phyloP scores from a whole-genome alignment of 53 echinoderm and acorn worm genomes.

The Stichopus horrens region DNA sequence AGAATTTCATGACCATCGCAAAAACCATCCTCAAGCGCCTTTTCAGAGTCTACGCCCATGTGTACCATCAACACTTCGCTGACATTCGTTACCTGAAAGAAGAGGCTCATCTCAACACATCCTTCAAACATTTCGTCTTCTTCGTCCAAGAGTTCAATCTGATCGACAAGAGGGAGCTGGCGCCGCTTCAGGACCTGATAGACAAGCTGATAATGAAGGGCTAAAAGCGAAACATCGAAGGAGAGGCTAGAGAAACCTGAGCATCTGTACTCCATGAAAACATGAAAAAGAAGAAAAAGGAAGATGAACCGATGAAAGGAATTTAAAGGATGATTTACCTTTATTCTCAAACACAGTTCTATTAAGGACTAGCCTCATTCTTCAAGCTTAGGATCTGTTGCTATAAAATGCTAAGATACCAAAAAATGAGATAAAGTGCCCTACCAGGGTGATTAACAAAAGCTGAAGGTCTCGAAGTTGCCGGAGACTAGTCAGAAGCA shows the following conservation, averaged over 20 bases:
- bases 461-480: too few species aligned
- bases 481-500: too few species aligned
- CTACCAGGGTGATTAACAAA: too few species aligned
- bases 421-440: too few species aligned
- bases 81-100: constrained; percentile 86
- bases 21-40: constrained; percentile 99
- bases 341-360: background rate
- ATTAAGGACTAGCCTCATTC: background rate
- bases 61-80: constrained; percentile 98
- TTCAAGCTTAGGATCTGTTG: background rate
- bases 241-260: background rate
- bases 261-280: background rate
- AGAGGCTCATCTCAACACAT: constrained; percentile 99
- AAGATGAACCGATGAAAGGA: background rate
- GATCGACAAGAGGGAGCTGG: constrained; percentile 93
- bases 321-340: background rate
- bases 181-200: constrained; percentile 94
- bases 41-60: constrained; percentile 98
- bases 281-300: background rate
- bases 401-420: background rate
- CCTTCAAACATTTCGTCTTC: constrained; percentile 99
- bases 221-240: background rate
- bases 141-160: constrained; percentile 99
- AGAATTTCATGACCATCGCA: constrained; percentile 97
- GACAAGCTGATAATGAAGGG: constrained; percentile 56